Base-by-base conservation (phyloP, 2,888 invertebrate genomes). In the Ametastegia equiseti region DNA sequence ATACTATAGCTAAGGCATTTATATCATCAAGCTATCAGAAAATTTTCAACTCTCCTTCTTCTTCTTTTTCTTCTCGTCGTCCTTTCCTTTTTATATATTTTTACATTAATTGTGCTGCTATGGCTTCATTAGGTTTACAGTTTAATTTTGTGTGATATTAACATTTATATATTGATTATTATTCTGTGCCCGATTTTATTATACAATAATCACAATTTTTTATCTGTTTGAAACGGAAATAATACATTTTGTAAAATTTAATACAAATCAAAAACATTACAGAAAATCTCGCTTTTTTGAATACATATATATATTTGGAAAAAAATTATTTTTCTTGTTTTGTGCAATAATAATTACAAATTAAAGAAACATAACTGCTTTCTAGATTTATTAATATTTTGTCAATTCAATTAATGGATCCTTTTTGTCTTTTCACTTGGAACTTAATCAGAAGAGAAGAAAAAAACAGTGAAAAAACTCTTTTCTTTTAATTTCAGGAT, bases 1-100 rank as follows among this genome's bases (percentile, higher is more conserved):
- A 63, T 73, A 47, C 73, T 73, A 73, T 73, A 27, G 47, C 73
- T 50, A 73, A 73, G 73, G 73, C 73, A 50, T 73, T 47, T 33
- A 47, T 47, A 47, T 47, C 27, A 13, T 60, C 39, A 65, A 65
- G 39, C 65, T 65, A 65, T 65, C 36, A 30, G 11, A 60, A 30
- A 60, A 15, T 7, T 5, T 19, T 6, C 19, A 7, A 7, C 19
- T 50, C 5, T 15, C 7, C 2, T 19, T 50, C 50, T 50, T 50
- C 50, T 50, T n/a, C 23, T 63, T 13, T 65, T 65, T 63, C 30
- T 63, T 36, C 33, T 15, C n/a, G 30, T 36, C 63, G 30, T 33
- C 6, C 2, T 33, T 36, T 65, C 63, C 5, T 5, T 2, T 15
- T n/a, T 23, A 69, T 36, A 13, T 19, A 67, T 69, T 39, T 4